phyloP scores from a whole-genome alignment of 2,113 vertebrate genomes.

The Agapornis roseicollis region DNA sequence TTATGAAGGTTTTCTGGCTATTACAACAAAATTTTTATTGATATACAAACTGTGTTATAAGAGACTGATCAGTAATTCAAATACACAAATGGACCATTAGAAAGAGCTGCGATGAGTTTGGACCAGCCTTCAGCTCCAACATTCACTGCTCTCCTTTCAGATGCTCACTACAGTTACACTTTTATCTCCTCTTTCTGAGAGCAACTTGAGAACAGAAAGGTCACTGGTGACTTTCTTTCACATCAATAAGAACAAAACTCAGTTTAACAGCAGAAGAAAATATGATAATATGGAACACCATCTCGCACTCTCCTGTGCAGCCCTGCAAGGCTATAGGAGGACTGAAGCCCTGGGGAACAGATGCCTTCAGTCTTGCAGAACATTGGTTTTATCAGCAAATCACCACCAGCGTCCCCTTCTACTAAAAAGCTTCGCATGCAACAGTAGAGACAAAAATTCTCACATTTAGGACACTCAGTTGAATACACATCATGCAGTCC shows the following conservation, averaged over 20 bases:
- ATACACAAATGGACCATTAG: not conserved
- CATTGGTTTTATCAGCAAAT: not conserved
- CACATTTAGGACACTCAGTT: not conserved
- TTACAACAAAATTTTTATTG: not conserved
- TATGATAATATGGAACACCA: not conserved
- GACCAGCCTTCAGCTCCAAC: not conserved
- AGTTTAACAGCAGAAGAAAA: not conserved
- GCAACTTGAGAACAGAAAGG: not conserved
- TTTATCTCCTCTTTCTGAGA: not conserved
- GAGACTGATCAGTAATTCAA: not conserved
- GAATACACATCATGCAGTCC: not conserved
- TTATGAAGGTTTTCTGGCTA: not conserved
- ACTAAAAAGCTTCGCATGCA: not conserved
- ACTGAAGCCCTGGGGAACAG: fast-evolving
- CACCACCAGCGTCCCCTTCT: not conserved
- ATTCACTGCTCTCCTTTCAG: not conserved
- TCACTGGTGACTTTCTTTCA: not conserved
- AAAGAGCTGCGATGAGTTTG: not conserved
- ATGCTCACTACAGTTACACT: not conserved
- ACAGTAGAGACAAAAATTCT: not conserved
- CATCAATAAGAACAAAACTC: not conserved
- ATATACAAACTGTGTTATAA: not conserved
- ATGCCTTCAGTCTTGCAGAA: not conserved
- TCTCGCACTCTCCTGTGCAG: not conserved
- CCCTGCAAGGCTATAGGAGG: not conserved